Base-by-base conservation (phyloP, 2,797 vertebrate species). In the Megalops cyprinoides region DNA sequence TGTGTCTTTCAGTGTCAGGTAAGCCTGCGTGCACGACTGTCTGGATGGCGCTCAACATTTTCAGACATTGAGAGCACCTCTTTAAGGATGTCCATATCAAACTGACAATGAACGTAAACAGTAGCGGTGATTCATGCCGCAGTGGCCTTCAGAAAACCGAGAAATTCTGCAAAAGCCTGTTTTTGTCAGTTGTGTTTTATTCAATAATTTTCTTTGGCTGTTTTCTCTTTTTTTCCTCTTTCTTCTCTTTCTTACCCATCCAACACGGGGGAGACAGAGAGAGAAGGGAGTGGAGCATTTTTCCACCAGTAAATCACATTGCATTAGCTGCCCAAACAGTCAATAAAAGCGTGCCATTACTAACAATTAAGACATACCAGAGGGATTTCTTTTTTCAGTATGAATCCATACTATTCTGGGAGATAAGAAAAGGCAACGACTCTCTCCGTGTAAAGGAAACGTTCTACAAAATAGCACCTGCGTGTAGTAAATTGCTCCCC, bases 151-250 rank as follows among this genome's bases (percentile, higher is more conserved):
- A 76, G 86, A 87, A 78, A 84, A 84, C 77, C 76, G 74, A 80
- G 71, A 80, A 77, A 82, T 87, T 85, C 86, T 85, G 82, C 74
- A 77, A n/a, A 74, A 77, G 74, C 76, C 79, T 83, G 81, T 48
- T 84, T 86, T 82, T 79, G 56, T 87, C 85, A 82, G 81, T 74
- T 76, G 78, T 18, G 82, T 81, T 79, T 82, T 82, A 87, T 85
- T 65, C 83, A 82, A 51, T 74, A 74, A 81, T 87, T 91, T 86
- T 90, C 87, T 89, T 89, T 89, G 87, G 89, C 88, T 56, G 60
- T 7, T 20, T 56, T 73, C 51, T 60, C 74, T 28, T n/a, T 25
- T n/a, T 56, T 60, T 56, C 28, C 28, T 60, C 28, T 25, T 60
- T 60, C 84, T 53, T 79, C 46, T 74, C 78, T 87, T 82, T 87